Conservation (phyloP, 2,113 vertebrate genomes). For the Corythaeola cristata region DNA sequence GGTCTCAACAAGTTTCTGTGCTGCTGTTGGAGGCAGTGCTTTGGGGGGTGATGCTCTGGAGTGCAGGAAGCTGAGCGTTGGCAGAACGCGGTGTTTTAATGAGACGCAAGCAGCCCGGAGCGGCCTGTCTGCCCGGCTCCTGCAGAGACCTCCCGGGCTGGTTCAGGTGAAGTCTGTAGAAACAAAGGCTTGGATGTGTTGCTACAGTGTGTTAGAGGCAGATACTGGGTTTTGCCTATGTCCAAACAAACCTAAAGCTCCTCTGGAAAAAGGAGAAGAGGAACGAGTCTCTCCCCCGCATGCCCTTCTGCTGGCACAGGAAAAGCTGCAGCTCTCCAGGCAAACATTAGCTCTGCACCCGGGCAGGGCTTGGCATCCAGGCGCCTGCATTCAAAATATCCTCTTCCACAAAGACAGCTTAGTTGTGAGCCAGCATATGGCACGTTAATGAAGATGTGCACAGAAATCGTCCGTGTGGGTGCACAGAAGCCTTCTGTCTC, state of each 20-base stretch:
- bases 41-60: background rate
- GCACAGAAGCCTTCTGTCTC: conserved; percentile 9
- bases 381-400: background rate
- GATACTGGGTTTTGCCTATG: background rate
- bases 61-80: background rate
- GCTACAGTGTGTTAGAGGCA: background rate
- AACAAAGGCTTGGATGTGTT: background rate
- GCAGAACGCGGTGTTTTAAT: background rate
- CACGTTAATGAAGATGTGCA: background rate
- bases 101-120: background rate
- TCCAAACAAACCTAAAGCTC: background rate
- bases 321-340: background rate
- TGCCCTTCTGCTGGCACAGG: background rate
- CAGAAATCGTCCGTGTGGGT: background rate
- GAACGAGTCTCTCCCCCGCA: fast-evolving
- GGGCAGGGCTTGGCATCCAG: background rate
- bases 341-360: background rate
- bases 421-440: background rate
- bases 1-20: background rate
- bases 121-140: background rate
- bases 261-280: background rate
- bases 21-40: background rate
- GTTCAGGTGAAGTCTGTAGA: background rate
- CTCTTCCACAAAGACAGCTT: background rate
- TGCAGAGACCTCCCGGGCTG: background rate